These are phyloP conservation scores for Diplolepis rosae DNA, from an alignment of 2,888 invertebrate species.

Conservation along the genomic window DNA sequence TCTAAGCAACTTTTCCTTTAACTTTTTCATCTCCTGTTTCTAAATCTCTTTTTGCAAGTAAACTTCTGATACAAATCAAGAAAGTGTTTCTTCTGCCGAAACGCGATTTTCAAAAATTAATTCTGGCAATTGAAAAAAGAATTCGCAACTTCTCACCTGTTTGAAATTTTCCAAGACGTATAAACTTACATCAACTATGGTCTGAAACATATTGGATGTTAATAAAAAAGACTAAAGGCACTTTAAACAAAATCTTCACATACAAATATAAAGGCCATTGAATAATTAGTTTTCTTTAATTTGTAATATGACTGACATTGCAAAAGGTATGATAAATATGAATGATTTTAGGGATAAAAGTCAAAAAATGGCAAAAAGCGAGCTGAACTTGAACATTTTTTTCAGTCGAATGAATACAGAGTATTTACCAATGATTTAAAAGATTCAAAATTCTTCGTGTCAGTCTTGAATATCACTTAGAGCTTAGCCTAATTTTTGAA, in stretches of 20 bases:
- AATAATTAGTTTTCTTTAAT: no score
- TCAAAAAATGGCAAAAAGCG: not conserved
- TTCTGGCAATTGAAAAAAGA: no score
- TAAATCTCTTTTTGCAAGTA: not conserved
- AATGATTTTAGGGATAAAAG: not conserved
- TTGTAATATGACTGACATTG: no score
- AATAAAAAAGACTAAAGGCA: no score
- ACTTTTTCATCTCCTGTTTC: slow-evolving; percentile 5
- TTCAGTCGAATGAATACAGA: not conserved
- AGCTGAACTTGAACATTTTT: not conserved
- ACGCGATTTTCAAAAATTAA: no score
- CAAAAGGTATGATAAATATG: not conserved
- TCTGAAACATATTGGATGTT: no score
- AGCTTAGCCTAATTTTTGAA: slow-evolving; percentile 23
- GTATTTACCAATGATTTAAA: not conserved
- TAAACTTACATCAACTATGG: no score
- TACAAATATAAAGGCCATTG: no score
- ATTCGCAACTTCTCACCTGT: no score
- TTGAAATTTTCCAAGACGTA: no score
- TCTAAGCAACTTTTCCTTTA: not conserved
- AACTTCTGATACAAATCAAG: slow-evolving; percentile 14
- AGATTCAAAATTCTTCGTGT: not conserved
- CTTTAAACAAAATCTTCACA: no score
- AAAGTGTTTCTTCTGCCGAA: no score
- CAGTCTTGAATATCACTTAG: slow-evolving; percentile 20